These are phyloP conservation scores for Drosophila oshimai DNA, from an alignment of 1,140 invertebrate genomes.

Conservation along the genomic window DNA sequence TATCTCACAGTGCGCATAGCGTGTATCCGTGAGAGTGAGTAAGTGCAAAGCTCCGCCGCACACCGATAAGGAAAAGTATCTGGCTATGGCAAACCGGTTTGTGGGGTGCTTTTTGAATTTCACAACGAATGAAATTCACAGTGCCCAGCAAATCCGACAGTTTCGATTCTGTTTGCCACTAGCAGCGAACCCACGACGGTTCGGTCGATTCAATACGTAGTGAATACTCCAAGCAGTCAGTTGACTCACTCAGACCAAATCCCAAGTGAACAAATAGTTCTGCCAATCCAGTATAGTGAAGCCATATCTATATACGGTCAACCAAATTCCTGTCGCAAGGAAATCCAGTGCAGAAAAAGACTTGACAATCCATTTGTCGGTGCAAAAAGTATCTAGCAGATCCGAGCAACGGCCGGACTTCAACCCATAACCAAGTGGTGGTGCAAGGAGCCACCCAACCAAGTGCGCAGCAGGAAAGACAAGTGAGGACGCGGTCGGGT, in stretches of 20 bases:
- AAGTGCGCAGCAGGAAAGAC: conserved; percentile 49
- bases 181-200: not conserved
- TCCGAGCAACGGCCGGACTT: conserved; percentile 52
- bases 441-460: conserved; percentile 63
- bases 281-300: not conserved
- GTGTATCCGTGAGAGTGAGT: not conserved
- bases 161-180: conserved; percentile 31
- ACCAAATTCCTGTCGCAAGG: conserved; percentile 20
- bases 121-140: conserved; percentile 77
- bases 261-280: conserved; percentile 32
- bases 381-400: conserved; percentile 2
- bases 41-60: conserved; percentile 33
- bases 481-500: conserved; percentile 62
- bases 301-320: conserved; percentile 2
- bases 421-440: conserved; percentile 50
- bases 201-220: conserved; percentile 30
- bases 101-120: conserved; percentile 74
- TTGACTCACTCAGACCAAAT: conserved; percentile 49
- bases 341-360: conserved; percentile 17
- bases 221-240: conserved; percentile 58
- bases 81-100: conserved; percentile 61
- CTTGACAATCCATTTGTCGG: conserved; percentile 11
- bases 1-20: not conserved
- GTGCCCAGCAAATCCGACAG: conserved; percentile 11
- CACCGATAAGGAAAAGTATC: conserved; percentile 44